Conservation (phyloP, 1,140 invertebrate species). For the Meloidogyne hapla region DNA sequence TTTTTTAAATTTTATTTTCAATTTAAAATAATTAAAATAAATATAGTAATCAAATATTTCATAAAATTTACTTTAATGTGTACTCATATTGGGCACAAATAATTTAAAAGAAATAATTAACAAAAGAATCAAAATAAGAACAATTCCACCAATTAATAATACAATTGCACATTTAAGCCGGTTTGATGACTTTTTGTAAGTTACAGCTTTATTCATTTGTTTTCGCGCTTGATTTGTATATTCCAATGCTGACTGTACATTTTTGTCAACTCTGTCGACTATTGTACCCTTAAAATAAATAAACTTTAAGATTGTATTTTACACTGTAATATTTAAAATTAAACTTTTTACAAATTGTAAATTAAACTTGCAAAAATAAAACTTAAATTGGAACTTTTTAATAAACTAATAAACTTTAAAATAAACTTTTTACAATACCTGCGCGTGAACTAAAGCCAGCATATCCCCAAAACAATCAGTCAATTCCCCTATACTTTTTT, state of each 20-base stretch:
- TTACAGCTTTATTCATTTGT: constrained; percentile 16
- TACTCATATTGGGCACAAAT: constrained; percentile 6
- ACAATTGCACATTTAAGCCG: constrained; percentile 19
- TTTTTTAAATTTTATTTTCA: neutral
- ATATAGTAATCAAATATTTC: too few relatives aligned
- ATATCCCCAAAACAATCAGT: constrained; percentile 47
- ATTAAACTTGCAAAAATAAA: too few relatives aligned
- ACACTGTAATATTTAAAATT: too few relatives aligned
- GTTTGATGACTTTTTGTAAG: constrained; percentile 20
- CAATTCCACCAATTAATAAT: neutral
- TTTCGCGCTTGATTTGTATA: constrained; percentile 7
- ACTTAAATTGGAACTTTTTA: neutral
- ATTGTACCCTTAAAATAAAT: constrained; percentile 8
- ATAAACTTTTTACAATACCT: constrained; percentile 30
- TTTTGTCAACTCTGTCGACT: constrained; percentile 11
- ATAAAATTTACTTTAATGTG: constrained; percentile 25
- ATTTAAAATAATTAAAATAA: neutral
- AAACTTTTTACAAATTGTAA: neutral
- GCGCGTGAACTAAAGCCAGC: constrained; percentile 33
- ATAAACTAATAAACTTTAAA: too few relatives aligned
- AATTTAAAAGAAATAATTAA: constrained; percentile 1
- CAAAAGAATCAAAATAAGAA: constrained; percentile 19
- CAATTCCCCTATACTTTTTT: constrained; percentile 44
- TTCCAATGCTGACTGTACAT: constrained; percentile 22
- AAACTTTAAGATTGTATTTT: too few relatives aligned